phyloP scores from a whole-genome alignment of 2,797 vertebrate genomes.

The Dicrostonyx torquatus region DNA sequence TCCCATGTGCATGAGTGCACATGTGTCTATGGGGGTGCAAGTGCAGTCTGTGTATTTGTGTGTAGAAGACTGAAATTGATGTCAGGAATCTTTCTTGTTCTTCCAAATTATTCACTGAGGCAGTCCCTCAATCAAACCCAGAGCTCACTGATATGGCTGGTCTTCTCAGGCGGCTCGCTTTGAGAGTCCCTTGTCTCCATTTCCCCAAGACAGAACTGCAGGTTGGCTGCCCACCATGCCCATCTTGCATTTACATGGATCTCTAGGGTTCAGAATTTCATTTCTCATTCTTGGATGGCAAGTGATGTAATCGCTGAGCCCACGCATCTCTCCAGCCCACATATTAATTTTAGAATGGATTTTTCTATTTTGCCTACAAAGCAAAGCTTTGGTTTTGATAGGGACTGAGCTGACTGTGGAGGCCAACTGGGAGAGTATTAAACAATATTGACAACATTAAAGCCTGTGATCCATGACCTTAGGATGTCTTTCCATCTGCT shows the following conservation, averaged over 20 bases:
- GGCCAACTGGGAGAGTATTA: neutral
- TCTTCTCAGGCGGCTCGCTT: neutral
- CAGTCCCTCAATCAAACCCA: neutral
- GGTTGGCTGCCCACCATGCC: too few relatives aligned
- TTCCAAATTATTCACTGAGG: neutral
- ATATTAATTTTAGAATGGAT: neutral
- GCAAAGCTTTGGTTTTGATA: neutral
- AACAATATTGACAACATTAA: neutral
- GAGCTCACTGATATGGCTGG: neutral
- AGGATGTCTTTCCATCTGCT: neutral
- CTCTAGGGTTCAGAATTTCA: neutral
- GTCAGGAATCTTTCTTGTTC: neutral
- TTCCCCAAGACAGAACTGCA: neutral
- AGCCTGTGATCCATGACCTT: neutral
- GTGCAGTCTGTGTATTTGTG: neutral
- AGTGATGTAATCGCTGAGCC: neutral
- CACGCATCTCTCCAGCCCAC: neutral
- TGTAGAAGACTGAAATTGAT: neutral
- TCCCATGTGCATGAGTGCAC: too few relatives aligned
- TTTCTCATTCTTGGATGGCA: neutral
- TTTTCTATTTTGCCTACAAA: neutral
- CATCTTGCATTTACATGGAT: neutral
- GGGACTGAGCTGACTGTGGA: neutral
- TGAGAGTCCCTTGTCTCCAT: neutral
- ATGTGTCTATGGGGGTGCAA: neutral